Evolutionary conservation across 2,888 invertebrate species (phyloP).

Genomic region (Drosophila mayaguana): DNA sequence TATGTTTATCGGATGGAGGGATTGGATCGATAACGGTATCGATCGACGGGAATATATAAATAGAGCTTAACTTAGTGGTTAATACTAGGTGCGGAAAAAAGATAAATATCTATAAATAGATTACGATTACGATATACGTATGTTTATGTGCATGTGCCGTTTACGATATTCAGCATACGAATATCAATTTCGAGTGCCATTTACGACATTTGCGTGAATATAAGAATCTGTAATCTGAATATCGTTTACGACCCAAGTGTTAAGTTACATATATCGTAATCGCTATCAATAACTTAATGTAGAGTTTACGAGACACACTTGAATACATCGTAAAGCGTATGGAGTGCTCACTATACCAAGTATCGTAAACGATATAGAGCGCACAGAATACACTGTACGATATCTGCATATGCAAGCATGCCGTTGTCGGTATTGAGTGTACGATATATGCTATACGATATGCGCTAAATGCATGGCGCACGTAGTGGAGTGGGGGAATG

Average conservation of each 20-base stretch:
- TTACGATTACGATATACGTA: constrained; percentile 25
- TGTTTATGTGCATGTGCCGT: not conserved
- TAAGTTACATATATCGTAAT: not conserved
- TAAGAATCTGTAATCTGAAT: not conserved
- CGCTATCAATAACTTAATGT: constrained; percentile 5
- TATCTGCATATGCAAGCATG: not conserved
- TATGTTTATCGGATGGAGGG: constrained; percentile 2
- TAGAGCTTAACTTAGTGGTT: constrained; percentile 20
- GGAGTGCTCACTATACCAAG: not conserved
- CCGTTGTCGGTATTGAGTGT: constrained; percentile 24
- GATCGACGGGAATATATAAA: not conserved
- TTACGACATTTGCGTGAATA: constrained; percentile 1
- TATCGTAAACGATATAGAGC: constrained; percentile 14
- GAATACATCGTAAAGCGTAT: constrained; percentile 1
- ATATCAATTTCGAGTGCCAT: constrained; percentile 3
- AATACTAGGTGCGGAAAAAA: constrained; percentile 60
- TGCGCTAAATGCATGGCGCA: constrained; percentile 6
- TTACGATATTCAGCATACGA: constrained; percentile 15
- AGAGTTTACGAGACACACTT: constrained; percentile 1
- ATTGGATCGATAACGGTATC: not conserved
- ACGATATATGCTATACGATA: constrained; percentile 15
- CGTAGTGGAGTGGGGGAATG: constrained; percentile 23
- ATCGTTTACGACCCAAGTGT: not conserved
- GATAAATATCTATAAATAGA: constrained; percentile 61
- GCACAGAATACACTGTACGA: not conserved